Conservation (phyloP, 2,113 vertebrate species). For the Pimephales promelas region DNA sequence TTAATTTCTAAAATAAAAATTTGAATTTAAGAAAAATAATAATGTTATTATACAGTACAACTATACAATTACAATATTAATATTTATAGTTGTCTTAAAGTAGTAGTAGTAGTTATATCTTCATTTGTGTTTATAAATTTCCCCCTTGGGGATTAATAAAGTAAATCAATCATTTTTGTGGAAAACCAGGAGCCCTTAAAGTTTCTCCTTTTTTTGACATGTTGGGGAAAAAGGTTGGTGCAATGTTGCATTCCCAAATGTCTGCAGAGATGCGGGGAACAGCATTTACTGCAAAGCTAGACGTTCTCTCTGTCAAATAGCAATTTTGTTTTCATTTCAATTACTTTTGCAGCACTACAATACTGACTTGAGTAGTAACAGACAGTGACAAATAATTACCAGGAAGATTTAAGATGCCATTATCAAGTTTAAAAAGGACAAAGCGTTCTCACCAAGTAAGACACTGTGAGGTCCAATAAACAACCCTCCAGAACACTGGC, state of each 20-base stretch:
- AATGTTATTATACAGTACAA: neutral
- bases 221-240: neutral
- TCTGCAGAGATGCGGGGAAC: neutral
- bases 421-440: conserved; percentile 8
- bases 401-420: neutral
- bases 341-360: neutral
- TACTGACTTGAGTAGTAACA: neutral
- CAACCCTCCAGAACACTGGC: conserved; percentile 98
- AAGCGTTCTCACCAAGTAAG: conserved; percentile 87
- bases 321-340: neutral
- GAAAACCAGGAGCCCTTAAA: neutral
- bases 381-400: neutral
- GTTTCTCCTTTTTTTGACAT: neutral
- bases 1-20: neutral
- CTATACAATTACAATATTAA: neutral
- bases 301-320: neutral
- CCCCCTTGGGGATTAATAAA: too few species aligned
- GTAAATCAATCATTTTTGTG: too few species aligned
- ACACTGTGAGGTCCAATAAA: conserved; percentile 98
- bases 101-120: too few species aligned
- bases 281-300: neutral
- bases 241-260: neutral
- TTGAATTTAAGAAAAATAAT: neutral
- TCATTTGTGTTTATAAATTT: too few species aligned
- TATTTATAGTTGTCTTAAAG: neutral